Evolutionary conservation across 2,888 invertebrate species (phyloP).

Genomic region (Acleris cristana): DNA sequence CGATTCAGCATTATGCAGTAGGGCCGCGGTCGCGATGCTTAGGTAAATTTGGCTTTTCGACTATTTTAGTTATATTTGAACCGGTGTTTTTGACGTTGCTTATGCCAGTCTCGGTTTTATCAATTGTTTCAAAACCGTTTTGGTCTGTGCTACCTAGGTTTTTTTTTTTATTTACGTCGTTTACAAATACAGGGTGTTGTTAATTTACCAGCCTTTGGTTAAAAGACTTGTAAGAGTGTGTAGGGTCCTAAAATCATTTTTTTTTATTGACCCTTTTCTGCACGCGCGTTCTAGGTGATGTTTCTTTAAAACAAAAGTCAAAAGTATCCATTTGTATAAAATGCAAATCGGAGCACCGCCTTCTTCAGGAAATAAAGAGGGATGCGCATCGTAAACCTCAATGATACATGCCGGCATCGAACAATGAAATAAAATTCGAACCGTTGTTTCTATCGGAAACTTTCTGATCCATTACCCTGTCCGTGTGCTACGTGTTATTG

Average conservation of each 20-base stretch:
- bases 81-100: not conserved
- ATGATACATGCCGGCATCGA: constrained; percentile 68
- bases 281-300: not conserved
- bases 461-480: constrained; percentile 58
- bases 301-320: constrained; percentile 42
- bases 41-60: constrained; percentile 4
- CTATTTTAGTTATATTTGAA: not conserved
- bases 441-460: constrained; percentile 60
- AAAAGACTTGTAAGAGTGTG: too few relatives aligned
- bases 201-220: too few relatives aligned
- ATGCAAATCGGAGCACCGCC: constrained; percentile 44
- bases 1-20: constrained; percentile 69
- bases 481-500: constrained; percentile 33
- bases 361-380: constrained; percentile 67
- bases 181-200: too few relatives aligned
- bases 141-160: too few relatives aligned
- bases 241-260: not conserved
- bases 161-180: too few relatives aligned
- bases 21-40: constrained; percentile 41
- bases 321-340: constrained; percentile 58
- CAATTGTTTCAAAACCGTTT: too few relatives aligned
- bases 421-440: constrained; percentile 68
- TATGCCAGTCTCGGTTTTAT: not conserved
- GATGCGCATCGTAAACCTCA: constrained; percentile 71
- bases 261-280: not conserved